Evolutionary conservation across 2,113 vertebrate genomes (phyloP).

Genomic region (Todiramphus chloris): DNA sequence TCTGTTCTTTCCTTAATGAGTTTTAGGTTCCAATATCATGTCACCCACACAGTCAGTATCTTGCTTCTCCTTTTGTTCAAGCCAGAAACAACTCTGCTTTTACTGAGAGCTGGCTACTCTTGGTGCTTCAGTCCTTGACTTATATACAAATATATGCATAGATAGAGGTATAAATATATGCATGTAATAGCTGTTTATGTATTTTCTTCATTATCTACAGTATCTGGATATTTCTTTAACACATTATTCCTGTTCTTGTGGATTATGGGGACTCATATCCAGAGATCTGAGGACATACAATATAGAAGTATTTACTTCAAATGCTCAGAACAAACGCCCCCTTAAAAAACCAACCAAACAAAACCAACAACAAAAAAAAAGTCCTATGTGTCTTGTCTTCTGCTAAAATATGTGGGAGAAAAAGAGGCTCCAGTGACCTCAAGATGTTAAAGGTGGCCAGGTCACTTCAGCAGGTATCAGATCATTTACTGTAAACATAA

Average conservation of each 20-base stretch:
- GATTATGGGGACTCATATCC: not conserved
- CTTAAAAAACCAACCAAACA: no score
- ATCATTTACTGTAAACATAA: not conserved
- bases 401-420: not conserved
- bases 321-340: not conserved
- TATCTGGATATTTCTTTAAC: not conserved
- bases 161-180: not conserved
- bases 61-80: not conserved
- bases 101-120: not conserved
- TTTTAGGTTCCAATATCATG: not conserved
- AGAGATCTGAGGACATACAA: not conserved
- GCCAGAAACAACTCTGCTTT: not conserved
- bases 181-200: not conserved
- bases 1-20: slow-evolving; percentile 21
- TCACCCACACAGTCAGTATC: not conserved
- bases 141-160: not conserved
- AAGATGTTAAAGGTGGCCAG: not conserved
- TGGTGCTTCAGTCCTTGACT: not conserved
- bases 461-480: not conserved
- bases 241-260: not conserved
- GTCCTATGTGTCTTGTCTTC: not conserved
- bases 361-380: not conserved
- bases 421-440: not conserved
- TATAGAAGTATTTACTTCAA: not conserved
- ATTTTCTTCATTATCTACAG: not conserved